Conservation (phyloP, 2,113 vertebrate species). For the Saccopteryx leptura region DNA sequence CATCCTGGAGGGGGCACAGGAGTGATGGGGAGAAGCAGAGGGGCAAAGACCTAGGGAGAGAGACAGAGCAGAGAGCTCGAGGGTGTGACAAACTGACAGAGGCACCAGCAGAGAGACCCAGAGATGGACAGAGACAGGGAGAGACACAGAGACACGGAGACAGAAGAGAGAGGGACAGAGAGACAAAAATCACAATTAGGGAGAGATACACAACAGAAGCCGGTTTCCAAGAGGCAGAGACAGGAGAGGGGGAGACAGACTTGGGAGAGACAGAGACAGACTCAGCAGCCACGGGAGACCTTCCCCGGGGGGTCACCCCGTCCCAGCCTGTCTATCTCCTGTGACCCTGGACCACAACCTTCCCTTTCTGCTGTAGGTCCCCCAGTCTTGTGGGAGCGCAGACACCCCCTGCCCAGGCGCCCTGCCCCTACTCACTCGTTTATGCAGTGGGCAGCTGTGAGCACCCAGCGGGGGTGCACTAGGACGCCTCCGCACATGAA, state of each 20-base stretch:
- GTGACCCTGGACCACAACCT: no score
- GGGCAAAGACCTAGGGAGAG: background rate
- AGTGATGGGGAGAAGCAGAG: background rate
- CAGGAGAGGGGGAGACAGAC: background rate
- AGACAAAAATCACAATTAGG: background rate
- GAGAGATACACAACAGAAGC: background rate
- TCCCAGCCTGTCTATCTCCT: background rate
- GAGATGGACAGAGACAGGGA: background rate
- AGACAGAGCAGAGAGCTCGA: background rate
- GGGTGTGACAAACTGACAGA: background rate
- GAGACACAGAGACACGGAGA: background rate
- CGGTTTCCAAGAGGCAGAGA: background rate
- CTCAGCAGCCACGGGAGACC: background rate
- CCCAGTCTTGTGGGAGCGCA: background rate
- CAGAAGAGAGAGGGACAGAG: background rate
- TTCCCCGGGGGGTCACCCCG: background rate
- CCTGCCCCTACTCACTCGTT: conserved; percentile 23
- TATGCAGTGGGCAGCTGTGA: conserved; percentile 73
- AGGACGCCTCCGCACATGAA: conserved; percentile 55
- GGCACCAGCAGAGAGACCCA: background rate
- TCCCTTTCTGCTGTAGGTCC: background rate
- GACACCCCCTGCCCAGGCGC: accelerated
- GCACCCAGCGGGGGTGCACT: conserved; percentile 66
- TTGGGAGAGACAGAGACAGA: no score
- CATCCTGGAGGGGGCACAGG: background rate